Evolutionary conservation across 2,113 vertebrate genomes (phyloP).

Genomic region (Proterorhinus semilunaris): DNA sequence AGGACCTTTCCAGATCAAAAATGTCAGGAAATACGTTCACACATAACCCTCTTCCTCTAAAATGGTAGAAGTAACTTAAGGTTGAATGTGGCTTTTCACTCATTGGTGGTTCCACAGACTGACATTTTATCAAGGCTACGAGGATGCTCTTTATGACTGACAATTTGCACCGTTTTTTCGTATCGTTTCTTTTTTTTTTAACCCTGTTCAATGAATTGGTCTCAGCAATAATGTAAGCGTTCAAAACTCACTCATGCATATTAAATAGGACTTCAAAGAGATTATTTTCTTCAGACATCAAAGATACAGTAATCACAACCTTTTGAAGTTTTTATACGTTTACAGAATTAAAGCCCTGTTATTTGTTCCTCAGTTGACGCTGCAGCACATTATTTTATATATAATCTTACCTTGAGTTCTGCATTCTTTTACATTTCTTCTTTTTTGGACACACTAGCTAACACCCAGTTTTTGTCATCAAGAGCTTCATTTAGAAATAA

Average conservation of each 20-base stretch:
- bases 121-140: no score
- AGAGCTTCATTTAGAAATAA: no score
- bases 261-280: background rate
- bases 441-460: no score
- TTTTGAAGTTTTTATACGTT: background rate
- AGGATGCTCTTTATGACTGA: no score
- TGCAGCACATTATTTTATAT: background rate
- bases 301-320: no score
- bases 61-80: no score
- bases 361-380: background rate
- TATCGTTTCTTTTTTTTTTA: background rate
- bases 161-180: background rate
- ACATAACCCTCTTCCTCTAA: background rate
- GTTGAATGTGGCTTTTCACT: no score
- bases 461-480: no score
- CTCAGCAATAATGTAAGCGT: background rate
- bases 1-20: no score
- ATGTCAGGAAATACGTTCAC: no score
- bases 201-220: background rate
- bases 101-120: background rate
- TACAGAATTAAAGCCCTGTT: background rate
- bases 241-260: background rate
- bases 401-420: background rate
- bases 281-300: conserved; percentile 2
- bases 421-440: background rate